Evolutionary conservation across 2,113 vertebrate genomes (phyloP).

Genomic region (Herpailurus yagouaroundi): DNA sequence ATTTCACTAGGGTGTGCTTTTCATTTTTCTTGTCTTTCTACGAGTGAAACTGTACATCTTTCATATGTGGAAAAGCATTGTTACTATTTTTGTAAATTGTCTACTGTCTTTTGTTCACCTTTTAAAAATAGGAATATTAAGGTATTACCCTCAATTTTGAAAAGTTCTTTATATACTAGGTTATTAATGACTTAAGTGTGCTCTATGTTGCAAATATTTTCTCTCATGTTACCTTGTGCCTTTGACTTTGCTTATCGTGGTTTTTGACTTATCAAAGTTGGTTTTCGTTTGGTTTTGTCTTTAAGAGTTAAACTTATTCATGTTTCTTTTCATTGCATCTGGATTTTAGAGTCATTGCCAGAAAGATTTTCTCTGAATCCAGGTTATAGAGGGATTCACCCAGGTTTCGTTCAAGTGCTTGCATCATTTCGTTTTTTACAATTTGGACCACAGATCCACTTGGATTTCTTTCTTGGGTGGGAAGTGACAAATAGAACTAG

Average conservation of each 20-base stretch:
- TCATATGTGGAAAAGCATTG: not conserved
- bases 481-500: not conserved
- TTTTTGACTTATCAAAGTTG: not conserved
- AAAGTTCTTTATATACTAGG: not conserved
- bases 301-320: not conserved
- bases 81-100: not conserved
- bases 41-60: not conserved
- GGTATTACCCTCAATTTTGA: not conserved
- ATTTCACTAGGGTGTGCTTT: not conserved
- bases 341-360: not conserved
- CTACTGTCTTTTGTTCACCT: not conserved
- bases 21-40: constrained; percentile 21
- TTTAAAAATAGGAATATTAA: not conserved
- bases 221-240: not conserved
- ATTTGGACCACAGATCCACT: not conserved
- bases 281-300: not conserved
- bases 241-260: not conserved
- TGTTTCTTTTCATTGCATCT: not conserved
- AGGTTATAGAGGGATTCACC: not conserved
- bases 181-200: not conserved
- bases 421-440: not conserved
- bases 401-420: not conserved
- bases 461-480: not conserved
- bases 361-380: not conserved
- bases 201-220: not conserved